Percentiles rank a stretch among this genome's conserved stretches.
phyloP scores from a whole-genome alignment of 1,140 invertebrate genomes.

The Dermatophagoides farinae region DNA sequence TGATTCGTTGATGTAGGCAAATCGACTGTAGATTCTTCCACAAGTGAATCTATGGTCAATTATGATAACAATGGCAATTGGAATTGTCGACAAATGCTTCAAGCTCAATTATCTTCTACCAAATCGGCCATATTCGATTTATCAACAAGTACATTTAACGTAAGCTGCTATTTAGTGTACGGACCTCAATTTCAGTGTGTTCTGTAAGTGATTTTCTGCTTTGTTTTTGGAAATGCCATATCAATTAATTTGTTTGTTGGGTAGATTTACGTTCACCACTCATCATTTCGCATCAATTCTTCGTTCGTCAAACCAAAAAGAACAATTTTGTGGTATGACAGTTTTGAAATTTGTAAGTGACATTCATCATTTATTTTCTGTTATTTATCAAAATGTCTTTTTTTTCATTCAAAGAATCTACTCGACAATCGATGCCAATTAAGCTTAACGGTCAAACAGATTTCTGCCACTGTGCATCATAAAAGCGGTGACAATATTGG shows the following conservation, averaged over 20 bases:
- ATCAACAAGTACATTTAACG: neutral
- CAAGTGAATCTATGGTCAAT: neutral
- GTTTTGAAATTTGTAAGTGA: slow-evolving; percentile 1
- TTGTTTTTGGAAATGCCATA: neutral
- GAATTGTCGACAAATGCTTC: slow-evolving; percentile 2
- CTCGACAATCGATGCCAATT: slow-evolving; percentile 1
- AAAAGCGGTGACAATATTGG: too few relatives aligned
- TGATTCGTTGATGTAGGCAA: too few relatives aligned
- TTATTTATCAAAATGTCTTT: neutral
- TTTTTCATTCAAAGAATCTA: neutral
- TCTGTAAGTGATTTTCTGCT: neutral
- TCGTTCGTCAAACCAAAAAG: neutral
- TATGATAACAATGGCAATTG: neutral
- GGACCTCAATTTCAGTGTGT: slow-evolving; percentile 9
- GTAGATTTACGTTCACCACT: neutral
- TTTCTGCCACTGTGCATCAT: neutral
- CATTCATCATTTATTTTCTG: neutral
- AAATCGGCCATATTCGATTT: neutral
- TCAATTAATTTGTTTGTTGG: neutral
- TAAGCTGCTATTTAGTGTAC: neutral
- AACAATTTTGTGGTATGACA: neutral
- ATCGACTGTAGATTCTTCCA: neutral
- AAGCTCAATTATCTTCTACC: neutral
- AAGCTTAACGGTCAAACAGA: neutral
- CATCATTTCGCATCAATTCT: slow-evolving; percentile 3